Percentiles rank a stretch among this genome's conserved stretches.
These are phyloP conservation scores for Eptatretus atami DNA, from an alignment of 2,797 vertebrate genomes.

Conservation along the genomic window DNA sequence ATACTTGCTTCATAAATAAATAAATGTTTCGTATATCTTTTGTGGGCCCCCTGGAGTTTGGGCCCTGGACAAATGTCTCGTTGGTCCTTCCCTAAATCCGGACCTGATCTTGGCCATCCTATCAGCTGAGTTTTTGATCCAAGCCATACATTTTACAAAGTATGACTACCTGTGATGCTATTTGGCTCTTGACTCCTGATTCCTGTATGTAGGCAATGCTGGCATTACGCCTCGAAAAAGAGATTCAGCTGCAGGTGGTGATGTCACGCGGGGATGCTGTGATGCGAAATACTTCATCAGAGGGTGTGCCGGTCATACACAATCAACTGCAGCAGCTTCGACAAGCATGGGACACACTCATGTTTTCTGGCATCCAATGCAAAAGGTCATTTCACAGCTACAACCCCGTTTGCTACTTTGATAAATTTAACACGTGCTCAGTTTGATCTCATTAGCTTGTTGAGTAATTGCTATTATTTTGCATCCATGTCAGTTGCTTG, in stretches of 20 bases:
- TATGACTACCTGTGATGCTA: not conserved
- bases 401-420: too few species aligned
- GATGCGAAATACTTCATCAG: slow-evolving; percentile 58
- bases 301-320: slow-evolving; percentile 44
- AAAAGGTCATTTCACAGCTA: slow-evolving; percentile 32
- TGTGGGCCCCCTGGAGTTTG: too few species aligned
- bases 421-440: too few species aligned
- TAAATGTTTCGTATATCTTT: too few species aligned
- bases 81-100: too few species aligned
- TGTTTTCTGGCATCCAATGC: slow-evolving; percentile 54
- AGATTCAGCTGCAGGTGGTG: slow-evolving; percentile 78
- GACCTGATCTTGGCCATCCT: too few species aligned
- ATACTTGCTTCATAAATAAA: too few species aligned
- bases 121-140: too few species aligned
- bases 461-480: too few species aligned
- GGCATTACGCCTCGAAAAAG: slow-evolving; percentile 53
- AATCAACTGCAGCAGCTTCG: slow-evolving; percentile 57
- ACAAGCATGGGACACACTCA: slow-evolving; percentile 50
- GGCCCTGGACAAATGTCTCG: too few species aligned
- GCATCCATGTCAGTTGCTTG: not conserved
- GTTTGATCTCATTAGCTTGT: too few species aligned
- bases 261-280: slow-evolving; percentile 62
- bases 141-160: too few species aligned
- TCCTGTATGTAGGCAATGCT: slow-evolving; percentile 28
- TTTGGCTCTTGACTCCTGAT: not conserved